phyloP scores from a whole-genome alignment of 2,888 invertebrate species.

The Nowickia ferox region DNA sequence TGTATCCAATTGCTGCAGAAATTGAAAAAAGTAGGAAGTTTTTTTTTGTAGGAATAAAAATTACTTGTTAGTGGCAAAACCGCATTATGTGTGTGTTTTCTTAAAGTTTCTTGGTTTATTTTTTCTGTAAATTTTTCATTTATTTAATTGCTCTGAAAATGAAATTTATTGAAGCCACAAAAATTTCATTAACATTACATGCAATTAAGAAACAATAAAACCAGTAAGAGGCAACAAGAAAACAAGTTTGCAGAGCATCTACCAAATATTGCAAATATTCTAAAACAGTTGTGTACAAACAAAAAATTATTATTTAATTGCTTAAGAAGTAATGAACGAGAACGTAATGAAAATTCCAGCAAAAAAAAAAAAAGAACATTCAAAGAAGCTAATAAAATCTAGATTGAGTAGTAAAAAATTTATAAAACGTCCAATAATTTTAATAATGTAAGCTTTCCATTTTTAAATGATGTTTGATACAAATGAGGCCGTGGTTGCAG shows the following conservation, averaged over 20 bases:
- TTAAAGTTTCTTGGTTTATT: constrained; percentile 45
- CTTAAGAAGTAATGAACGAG: constrained; percentile 52
- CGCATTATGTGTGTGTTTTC: constrained; percentile 48
- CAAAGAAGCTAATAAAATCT: too few relatives aligned
- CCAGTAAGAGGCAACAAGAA: constrained; percentile 13
- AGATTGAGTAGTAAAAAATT: too few relatives aligned
- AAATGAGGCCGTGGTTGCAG: too few relatives aligned
- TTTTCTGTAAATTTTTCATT: constrained; percentile 58
- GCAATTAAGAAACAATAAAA: constrained; percentile 64
- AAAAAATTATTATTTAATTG: constrained; percentile 59
- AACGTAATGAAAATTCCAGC: not conserved
- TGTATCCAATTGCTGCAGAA: constrained; percentile 38
- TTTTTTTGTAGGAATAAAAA: constrained; percentile 25
- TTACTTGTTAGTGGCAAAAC: constrained; percentile 52
- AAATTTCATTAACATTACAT: constrained; percentile 72
- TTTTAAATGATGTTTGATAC: too few relatives aligned
- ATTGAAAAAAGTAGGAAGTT: constrained; percentile 55
- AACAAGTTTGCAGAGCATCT: not conserved
- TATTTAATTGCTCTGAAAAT: constrained; percentile 69
- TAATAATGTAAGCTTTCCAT: too few relatives aligned
- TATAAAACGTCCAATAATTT: too few relatives aligned
- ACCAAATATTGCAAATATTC: constrained; percentile 18
- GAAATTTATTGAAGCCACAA: constrained; percentile 69
- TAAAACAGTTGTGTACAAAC: not conserved
- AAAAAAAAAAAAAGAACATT: too few relatives aligned